phyloP scores from a whole-genome alignment of 2,888 invertebrate species.

The Lepidochitona cinerea region DNA sequence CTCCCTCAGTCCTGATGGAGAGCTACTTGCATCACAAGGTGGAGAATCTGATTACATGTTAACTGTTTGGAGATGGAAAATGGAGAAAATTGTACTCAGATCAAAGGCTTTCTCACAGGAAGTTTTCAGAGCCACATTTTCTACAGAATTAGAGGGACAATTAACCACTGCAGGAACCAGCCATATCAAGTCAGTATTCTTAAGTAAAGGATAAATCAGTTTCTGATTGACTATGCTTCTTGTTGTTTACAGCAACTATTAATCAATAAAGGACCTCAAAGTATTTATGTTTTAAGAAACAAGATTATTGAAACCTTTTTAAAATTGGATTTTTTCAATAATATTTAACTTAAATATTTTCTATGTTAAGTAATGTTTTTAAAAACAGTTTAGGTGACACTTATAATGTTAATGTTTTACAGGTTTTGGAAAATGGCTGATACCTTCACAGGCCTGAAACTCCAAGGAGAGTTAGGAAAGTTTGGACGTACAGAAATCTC shows the following conservation, averaged over 20 bases:
- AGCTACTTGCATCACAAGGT: slow-evolving; percentile 85
- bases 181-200: slow-evolving; percentile 61
- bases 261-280: no score
- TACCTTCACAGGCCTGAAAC: slow-evolving; percentile 92
- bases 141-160: slow-evolving; percentile 83
- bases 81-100: slow-evolving; percentile 81
- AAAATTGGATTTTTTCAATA: no score
- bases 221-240: no score
- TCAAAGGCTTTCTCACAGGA: slow-evolving; percentile 88
- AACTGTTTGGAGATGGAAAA: slow-evolving; percentile 91
- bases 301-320: no score
- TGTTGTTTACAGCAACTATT: no score
- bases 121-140: slow-evolving; percentile 85
- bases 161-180: slow-evolving; percentile 82
- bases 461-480: slow-evolving; percentile 89
- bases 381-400: no score
- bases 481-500: slow-evolving; percentile 95
- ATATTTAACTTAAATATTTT: no score
- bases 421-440: slow-evolving; percentile 95
- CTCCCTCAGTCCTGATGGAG: slow-evolving; percentile 87
- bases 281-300: no score
- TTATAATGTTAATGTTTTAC: slow-evolving; percentile 61
- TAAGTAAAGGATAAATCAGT: no score
- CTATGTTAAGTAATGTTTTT: no score
- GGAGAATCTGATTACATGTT: slow-evolving; percentile 89